Evolutionary conservation across 2,888 invertebrate genomes (phyloP).

Genomic region (Cheiracanthium punctorium): DNA sequence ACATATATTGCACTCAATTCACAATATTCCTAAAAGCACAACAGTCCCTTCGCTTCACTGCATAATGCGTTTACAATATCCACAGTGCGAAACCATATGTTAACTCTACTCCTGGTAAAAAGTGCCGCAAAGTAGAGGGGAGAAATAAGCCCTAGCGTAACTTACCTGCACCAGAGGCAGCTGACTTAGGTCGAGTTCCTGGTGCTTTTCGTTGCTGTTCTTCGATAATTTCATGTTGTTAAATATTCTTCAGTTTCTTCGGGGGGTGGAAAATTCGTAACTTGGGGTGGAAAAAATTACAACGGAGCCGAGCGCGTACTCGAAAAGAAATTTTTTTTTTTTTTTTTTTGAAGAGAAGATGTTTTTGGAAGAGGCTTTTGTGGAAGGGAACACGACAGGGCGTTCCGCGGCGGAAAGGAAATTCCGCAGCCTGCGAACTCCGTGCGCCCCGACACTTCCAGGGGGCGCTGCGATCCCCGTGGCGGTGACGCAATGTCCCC

Average conservation of each 20-base stretch:
- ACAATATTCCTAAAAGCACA: no score
- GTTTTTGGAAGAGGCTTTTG: slow-evolving; percentile 3
- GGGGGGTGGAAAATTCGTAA: no score
- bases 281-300: no score
- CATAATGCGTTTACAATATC: slow-evolving; percentile 23
- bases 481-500: slow-evolving; percentile 57
- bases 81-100: slow-evolving; percentile 38
- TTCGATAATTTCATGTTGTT: slow-evolving; percentile 46
- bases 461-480: slow-evolving; percentile 33
- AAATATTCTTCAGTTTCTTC: background rate
- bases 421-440: slow-evolving; percentile 39
- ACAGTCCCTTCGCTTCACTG: background rate
- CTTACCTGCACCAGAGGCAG: slow-evolving; percentile 63
- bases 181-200: slow-evolving; percentile 50
- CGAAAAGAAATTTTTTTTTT: no score
- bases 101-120: slow-evolving; percentile 1
- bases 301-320: no score
- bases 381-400: slow-evolving; percentile 60
- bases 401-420: slow-evolving; percentile 63
- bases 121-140: background rate
- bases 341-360: no score
- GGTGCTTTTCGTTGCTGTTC: slow-evolving; percentile 36
- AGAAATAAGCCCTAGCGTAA: background rate
- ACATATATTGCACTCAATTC: no score
- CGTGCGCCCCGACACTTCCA: background rate